Base-by-base conservation (phyloP, 2,797 vertebrate species). In the Toxotes lorentzi region DNA sequence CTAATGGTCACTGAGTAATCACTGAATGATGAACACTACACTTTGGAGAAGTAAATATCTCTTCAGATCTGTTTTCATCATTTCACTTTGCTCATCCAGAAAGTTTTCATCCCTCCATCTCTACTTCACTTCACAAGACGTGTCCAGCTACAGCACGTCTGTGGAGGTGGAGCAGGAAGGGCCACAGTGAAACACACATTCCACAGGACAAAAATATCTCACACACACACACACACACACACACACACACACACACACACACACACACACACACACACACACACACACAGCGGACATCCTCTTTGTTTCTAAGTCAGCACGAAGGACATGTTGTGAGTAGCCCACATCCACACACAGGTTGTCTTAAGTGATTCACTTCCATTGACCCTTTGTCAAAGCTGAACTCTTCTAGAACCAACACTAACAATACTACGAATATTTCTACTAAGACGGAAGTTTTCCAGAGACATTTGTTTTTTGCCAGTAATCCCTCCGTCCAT, bases 151-250 rank as follows among this genome's bases (percentile, higher is more conserved):
- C 62, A 70, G 30, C 59, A 14, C 12, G 30, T 58, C 73, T 51
- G 73, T 38, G 51, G 75, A 89, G 81, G 85, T 83, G 87, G 85
- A 87, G 87, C 89, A 92, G 92, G 92, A 92, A 93, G 81, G 67
- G 54, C 73, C 79, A 5, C 54, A 74, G 48, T 70, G 71, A 82
- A 87, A 63, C 78, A 69, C n/a, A 81, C 86, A 92, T 89, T 91
- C 89, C 87, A 71, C 70, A 73, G 82, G 72, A 78, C 83, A 73
- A 83, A 89, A 91, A 88, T 85, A 89, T 14, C 76, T 19, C 47
- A 2, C 70, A 10, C 45, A 38, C 81, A 24, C 83, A 61, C 60
- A 63, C 34, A 32, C 70, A 78, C 70, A 77, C 68, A 72, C 73
- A 76, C 58, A 59, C 48, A 56, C n/a, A 67, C 23, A 56, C 57